Conservation (phyloP, 2,888 invertebrate genomes). For the Morinoia aosen region DNA sequence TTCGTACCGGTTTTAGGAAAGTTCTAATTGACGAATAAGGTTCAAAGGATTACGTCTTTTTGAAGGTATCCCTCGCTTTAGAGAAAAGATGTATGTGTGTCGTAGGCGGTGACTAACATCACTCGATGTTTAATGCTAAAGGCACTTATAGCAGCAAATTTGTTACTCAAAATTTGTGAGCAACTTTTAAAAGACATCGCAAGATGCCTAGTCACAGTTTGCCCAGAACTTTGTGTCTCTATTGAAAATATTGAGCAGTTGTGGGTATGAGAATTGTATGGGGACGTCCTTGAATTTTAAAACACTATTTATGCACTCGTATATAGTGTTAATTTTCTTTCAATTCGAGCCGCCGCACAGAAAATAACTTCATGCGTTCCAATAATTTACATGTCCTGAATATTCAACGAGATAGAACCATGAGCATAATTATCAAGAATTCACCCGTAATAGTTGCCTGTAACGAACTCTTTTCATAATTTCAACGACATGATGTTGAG, state of each 20-base stretch:
- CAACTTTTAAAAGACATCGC: too few relatives aligned
- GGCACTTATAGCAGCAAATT: background rate
- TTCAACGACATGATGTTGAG: background rate
- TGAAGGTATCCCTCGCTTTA: background rate
- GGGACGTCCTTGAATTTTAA: background rate
- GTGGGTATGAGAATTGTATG: background rate
- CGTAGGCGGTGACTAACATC: background rate
- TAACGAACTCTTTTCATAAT: background rate
- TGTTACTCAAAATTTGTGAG: too few relatives aligned
- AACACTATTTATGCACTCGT: background rate
- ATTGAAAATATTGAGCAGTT: background rate
- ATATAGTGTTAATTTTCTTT: background rate
- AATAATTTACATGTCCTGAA: too few relatives aligned
- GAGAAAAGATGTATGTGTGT: background rate
- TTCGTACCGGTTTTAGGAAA: slow-evolving; percentile 1
- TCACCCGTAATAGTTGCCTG: background rate
- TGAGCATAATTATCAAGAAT: background rate
- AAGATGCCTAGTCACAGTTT: background rate
- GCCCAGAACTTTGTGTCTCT: background rate
- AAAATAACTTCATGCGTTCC: background rate
- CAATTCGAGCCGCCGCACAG: background rate
- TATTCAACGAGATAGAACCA: background rate
- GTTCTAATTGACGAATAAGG: background rate
- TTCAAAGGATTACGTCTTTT: background rate
- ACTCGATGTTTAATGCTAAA: background rate